Base-by-base conservation (phyloP, 2,797 vertebrate species). In the Glossophaga mutica region DNA sequence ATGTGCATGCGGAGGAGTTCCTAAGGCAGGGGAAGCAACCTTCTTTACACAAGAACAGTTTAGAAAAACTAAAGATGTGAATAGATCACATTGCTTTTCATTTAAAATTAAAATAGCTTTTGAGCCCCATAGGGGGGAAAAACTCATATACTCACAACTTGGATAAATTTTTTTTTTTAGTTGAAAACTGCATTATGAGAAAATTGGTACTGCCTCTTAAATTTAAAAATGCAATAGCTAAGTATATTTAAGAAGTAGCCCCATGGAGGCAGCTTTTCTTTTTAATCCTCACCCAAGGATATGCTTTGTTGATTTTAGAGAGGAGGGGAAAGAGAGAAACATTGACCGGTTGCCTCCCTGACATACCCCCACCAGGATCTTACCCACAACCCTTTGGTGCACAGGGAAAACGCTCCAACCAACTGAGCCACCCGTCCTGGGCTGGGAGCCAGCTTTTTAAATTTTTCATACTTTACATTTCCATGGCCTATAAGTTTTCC, bases 91-190 rank as follows among this genome's bases (percentile, higher is more conserved):
- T 84, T 90, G 59, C 21, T 90, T 90, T 94, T 92, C 79, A 83
- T 77, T 97, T 94, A 34, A 96, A 96, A 68, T 71, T 94, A 79
- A 92, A 94, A 62, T 67, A 87, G 39, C 18, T 84, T 94, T 79
- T 79, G 37, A 70, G 26, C 32, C 22, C 32, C 52, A 5, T 77
- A 2, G 32, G 11, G 1, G 42, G 22, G 9, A 12, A 50, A 92
- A 74, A 24, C 44, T 21, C 24, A 73, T 78, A 19, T 83, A 68
- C 59, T 94, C 92, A 73, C 10, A 92, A 83, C 42, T 55, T 91
- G 32, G 14, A 77, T 85, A 79, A 84, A 91, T 94, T 90, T 92
- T 62, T 70, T 95, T 73, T 26, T 76, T 74, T 76, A 83, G 14
- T 84, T 87, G 48, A 83, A 94, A 96, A 95, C 71, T 82, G 9